Conservation (phyloP, 2,113 vertebrate genomes). For the Otolemur garnettii region DNA sequence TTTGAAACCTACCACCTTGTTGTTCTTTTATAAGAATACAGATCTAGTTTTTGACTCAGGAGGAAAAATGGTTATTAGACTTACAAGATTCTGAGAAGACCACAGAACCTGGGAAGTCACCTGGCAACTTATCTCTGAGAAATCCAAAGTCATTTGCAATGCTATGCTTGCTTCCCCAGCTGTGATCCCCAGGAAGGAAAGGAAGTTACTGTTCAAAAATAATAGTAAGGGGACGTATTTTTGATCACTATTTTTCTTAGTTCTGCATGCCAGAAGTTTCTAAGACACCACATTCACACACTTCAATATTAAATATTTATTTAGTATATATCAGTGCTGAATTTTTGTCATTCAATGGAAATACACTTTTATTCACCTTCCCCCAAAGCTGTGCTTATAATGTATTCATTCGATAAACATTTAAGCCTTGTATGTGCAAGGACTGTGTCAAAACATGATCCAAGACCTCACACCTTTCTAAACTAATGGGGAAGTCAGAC, state of each 20-base stretch:
- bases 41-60: not conserved
- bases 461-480: not conserved
- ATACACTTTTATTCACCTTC: not conserved
- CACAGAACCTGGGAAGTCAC: not conserved
- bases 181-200: constrained; percentile 10
- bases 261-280: constrained; percentile 12
- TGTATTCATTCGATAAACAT: not conserved
- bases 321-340: constrained; percentile 10
- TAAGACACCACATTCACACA: not conserved
- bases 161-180: constrained; percentile 36
- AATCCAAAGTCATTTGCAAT: not conserved
- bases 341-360: constrained; percentile 1
- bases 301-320: constrained; percentile 33
- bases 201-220: constrained; percentile 68
- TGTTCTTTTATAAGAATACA: constrained; percentile 17
- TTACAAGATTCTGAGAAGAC: not conserved
- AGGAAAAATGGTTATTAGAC: not conserved
- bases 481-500: not conserved
- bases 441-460: not conserved
- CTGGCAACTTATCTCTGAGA: not conserved
- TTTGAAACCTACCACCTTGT: not conserved
- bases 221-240: not conserved
- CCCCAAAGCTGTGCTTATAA: not conserved
- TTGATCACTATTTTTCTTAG: constrained; percentile 20
- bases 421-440: not conserved